These are phyloP conservation scores for Cnemophilus loriae DNA, from an alignment of 2,113 vertebrate species.

Conservation along the genomic window DNA sequence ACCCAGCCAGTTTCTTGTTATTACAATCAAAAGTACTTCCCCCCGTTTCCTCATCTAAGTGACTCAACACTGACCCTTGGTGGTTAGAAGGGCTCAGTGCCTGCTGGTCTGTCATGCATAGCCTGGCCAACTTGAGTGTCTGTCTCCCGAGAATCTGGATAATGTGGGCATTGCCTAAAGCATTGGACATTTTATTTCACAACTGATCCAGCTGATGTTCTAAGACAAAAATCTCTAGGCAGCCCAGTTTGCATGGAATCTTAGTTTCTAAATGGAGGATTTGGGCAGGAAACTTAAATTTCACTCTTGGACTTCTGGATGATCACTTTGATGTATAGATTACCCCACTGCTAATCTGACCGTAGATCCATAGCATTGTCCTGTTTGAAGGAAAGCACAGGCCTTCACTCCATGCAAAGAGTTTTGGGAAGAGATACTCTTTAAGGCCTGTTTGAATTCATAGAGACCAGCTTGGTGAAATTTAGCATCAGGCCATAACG, in stretches of 20 bases:
- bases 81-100: constrained; percentile 32
- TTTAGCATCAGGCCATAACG: not conserved
- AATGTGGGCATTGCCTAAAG: not conserved
- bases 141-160: not conserved
- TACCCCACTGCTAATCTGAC: not conserved
- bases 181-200: not conserved
- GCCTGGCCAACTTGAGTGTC: not conserved
- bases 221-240: not conserved
- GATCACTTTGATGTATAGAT: not conserved
- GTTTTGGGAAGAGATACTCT: not conserved
- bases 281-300: not conserved
- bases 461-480: not conserved
- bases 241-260: not conserved
- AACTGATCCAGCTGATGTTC: not conserved
- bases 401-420: not conserved
- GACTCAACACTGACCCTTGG: constrained; percentile 64
- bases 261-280: not conserved
- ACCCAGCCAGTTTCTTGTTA: not conserved
- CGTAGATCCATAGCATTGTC: not conserved
- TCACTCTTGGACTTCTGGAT: not conserved
- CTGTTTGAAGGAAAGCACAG: not conserved
- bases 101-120: not conserved
- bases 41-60: not conserved
- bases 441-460: not conserved
- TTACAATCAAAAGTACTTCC: not conserved